Evolutionary conservation across 2,797 vertebrate genomes (phyloP).

Genomic region (Craterocephalus amniculus): DNA sequence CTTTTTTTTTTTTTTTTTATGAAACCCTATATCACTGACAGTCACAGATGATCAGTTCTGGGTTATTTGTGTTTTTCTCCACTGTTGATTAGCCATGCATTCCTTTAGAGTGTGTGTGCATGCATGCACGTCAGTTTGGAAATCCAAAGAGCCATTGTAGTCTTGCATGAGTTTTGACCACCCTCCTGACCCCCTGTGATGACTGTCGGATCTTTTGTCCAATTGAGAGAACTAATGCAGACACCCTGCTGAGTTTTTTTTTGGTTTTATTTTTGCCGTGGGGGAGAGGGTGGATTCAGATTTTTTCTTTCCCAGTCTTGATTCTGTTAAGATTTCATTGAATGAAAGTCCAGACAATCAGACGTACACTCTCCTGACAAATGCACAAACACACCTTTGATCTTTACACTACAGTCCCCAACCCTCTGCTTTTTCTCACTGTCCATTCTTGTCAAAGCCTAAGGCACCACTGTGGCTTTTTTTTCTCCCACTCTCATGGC

Average conservation of each 20-base stretch:
- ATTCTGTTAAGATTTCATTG: slow-evolving; percentile 56
- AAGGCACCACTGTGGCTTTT: slow-evolving; percentile 41
- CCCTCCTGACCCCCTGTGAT: slow-evolving; percentile 72
- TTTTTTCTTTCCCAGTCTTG: slow-evolving; percentile 20
- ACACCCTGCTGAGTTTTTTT: slow-evolving; percentile 55
- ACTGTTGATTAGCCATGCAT: slow-evolving; percentile 78
- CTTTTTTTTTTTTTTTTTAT: slow-evolving; percentile 64
- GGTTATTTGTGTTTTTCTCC: slow-evolving; percentile 61
- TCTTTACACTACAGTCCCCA: slow-evolving; percentile 45
- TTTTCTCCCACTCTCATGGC: slow-evolving; percentile 42
- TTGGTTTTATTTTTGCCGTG: slow-evolving; percentile 34
- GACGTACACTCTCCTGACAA: slow-evolving; percentile 35
- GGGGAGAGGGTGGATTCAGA: slow-evolving; percentile 11
- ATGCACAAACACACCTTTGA: slow-evolving; percentile 61
- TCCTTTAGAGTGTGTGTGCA: slow-evolving; percentile 48
- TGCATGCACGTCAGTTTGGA: slow-evolving; percentile 13
- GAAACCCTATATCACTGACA: slow-evolving; percentile 66
- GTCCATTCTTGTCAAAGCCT: slow-evolving; percentile 51
- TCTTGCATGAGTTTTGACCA: slow-evolving; percentile 73
- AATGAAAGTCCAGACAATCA: slow-evolving; percentile 35
- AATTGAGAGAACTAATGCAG: slow-evolving; percentile 51
- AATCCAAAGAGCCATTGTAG: slow-evolving; percentile 66
- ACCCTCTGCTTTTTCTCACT: slow-evolving; percentile 35
- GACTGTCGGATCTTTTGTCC: slow-evolving; percentile 75
- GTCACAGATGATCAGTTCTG: slow-evolving; percentile 71